A percentile compares a stretch with the other conserved stretches of the same genome.
Conservation (phyloP, 2,797 vertebrate genomes). For the Argya squamiceps region DNA sequence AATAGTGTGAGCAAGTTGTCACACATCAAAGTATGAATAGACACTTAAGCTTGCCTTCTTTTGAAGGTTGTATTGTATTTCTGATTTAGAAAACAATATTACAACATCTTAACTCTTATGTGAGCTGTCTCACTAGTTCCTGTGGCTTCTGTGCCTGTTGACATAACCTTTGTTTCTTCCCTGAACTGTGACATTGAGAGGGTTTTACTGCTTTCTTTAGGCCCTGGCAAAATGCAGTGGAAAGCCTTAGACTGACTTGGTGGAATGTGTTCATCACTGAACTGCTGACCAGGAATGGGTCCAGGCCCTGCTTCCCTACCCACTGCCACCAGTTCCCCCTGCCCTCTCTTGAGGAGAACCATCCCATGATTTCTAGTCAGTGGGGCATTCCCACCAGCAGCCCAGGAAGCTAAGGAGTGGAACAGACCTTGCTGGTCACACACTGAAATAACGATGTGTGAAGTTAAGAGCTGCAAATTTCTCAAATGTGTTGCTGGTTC, state of each 20-base stretch:
- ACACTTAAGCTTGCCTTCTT: not conserved
- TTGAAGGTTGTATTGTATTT: not conserved
- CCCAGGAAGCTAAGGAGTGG: not conserved
- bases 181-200: not conserved
- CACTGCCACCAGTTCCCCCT: not conserved
- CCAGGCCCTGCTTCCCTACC: not conserved
- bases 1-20: not conserved
- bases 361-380: not conserved
- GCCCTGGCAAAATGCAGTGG: fast-evolving
- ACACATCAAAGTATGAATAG: not conserved
- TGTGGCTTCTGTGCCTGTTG: not conserved
- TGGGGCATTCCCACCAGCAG: not conserved
- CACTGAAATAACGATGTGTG: fast-evolving
- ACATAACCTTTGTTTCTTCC: not conserved
- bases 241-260: not conserved
- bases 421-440: not conserved
- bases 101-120: not conserved
- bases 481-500: not conserved
- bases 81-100: not conserved
- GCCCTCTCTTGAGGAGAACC: not conserved
- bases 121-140: not conserved
- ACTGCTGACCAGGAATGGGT: not conserved
- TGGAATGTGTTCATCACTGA: not conserved
- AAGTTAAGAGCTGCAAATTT: not conserved
- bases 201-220: not conserved